These are phyloP conservation scores for Synchiropus splendidus DNA, from an alignment of 2,113 vertebrate species.

Conservation along the genomic window DNA sequence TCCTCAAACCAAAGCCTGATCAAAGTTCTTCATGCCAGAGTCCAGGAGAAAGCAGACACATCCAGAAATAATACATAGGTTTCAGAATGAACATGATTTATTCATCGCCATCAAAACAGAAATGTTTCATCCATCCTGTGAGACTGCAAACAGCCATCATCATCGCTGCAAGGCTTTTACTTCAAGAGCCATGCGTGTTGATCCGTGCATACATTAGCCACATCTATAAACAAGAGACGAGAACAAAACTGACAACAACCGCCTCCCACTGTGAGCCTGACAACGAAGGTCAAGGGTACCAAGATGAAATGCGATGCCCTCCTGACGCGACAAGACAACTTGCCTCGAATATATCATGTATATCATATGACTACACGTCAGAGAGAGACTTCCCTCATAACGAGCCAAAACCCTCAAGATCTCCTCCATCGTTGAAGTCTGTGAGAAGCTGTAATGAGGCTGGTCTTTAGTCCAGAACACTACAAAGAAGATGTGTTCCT, in stretches of 20 bases:
- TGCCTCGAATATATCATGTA: slow-evolving; percentile 31
- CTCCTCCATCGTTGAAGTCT: too few species aligned
- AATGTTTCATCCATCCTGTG: slow-evolving; percentile 35
- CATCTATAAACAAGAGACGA: slow-evolving; percentile 35
- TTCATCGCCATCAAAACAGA: slow-evolving; percentile 78
- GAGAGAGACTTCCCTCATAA: slow-evolving; percentile 27
- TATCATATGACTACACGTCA: slow-evolving; percentile 25
- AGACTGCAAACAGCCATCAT: slow-evolving; percentile 36
- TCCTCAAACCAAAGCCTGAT: slow-evolving; percentile 79
- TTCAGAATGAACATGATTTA: slow-evolving; percentile 56
- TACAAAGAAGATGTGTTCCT: too few species aligned
- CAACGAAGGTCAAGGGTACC: slow-evolving; percentile 42
- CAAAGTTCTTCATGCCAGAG: slow-evolving; percentile 57
- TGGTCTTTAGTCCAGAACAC: too few species aligned
- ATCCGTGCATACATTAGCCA: slow-evolving; percentile 49
- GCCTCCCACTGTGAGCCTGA: slow-evolving; percentile 21
- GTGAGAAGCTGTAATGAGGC: too few species aligned
- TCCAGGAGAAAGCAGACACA: slow-evolving; percentile 44
- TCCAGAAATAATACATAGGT: slow-evolving; percentile 46
- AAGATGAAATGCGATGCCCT: slow-evolving; percentile 30
- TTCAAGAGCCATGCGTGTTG: slow-evolving; percentile 37
- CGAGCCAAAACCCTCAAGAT: too few species aligned
- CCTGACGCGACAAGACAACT: slow-evolving; percentile 31
- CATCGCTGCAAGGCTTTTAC: slow-evolving; percentile 28
- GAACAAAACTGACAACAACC: slow-evolving; percentile 24